Conservation (phyloP, 2,797 vertebrate genomes). For the Sarcophilus harrisii region DNA sequence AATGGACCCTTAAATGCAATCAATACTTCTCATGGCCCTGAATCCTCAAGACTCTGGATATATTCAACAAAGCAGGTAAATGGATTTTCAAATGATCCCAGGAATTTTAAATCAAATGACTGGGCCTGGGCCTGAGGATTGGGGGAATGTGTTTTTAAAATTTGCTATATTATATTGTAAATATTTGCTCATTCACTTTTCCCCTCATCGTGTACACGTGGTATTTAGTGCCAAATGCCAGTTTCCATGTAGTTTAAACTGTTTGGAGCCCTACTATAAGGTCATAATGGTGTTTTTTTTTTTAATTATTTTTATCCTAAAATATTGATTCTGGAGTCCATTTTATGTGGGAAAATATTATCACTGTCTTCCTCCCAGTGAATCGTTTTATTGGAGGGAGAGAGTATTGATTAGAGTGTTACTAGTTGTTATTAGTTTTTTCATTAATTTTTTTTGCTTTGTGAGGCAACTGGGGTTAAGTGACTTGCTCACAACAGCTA, state of each 20-base stretch:
- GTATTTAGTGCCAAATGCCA: background rate
- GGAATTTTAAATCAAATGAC: slow-evolving; percentile 25
- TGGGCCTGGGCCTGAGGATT: background rate
- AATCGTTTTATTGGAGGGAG: background rate
- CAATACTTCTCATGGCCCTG: slow-evolving; percentile 62
- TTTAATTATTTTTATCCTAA: slow-evolving; percentile 19
- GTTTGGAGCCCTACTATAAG: background rate
- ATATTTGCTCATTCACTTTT: background rate
- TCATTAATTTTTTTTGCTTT: too few species aligned
- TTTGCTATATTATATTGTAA: background rate
- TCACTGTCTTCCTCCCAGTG: background rate
- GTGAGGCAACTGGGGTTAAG: too few species aligned
- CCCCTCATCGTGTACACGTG: background rate
- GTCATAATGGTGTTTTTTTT: background rate
- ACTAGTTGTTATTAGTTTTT: too few species aligned
- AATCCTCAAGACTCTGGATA: slow-evolving; percentile 56
- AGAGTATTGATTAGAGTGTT: background rate
- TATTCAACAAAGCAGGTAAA: slow-evolving; percentile 40
- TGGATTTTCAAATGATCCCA: slow-evolving; percentile 63
- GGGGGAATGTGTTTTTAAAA: too few species aligned
- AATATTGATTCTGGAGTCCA: slow-evolving; percentile 27
- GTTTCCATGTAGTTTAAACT: background rate
- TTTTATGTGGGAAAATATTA: background rate
- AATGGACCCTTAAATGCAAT: slow-evolving; percentile 78
- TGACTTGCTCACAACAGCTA: too few species aligned